Evolutionary conservation across 2,888 invertebrate species (phyloP), one percentile per base, ranked within the genome.

Genomic region (Nemotelus nigrinus): DNA sequence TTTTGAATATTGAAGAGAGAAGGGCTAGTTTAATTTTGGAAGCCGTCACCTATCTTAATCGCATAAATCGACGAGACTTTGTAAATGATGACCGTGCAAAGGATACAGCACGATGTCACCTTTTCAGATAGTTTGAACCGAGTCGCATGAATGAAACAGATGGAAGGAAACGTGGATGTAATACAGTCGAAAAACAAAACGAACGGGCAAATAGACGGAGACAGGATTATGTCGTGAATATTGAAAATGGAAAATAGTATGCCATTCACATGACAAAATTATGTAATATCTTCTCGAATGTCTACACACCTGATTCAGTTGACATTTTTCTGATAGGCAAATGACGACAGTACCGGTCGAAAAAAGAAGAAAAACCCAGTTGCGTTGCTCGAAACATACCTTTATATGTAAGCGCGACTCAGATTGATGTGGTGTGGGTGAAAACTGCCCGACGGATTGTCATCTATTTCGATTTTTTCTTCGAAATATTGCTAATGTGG

Each of bases 241-340:
- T n/a, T 53, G 53, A 70, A 63, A 48, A 60, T 3, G 48, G 67
- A 74, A 60, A 60, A 74, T 74, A 74, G 74, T 74, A 63, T 74
- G 74, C 50, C 68, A 68, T 74, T 68, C 78, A 76, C 78, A 76
- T 78, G 78, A 78, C 68, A 68, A 70, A 78, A 78, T 78, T 78
- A 53, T 48, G 70, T 75, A 78, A 78, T 63, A 47, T 55, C 47
- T 60, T 64, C 63, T 74, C 74, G 25, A 25, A 25, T 25, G 25
- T 25, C 25, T 25, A 25, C 63, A 63, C 60, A 74, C 74, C 74
- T 74, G 74, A 74, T 74, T 74, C 63, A n/a, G 25, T 25, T 48
- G 74, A 74, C 74, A 74, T 48, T 44, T 53, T 41, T 63, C 48
- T 64, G 41, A 47, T 53, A 75, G 50, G 50, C 53, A 50, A 64